phyloP scores from a whole-genome alignment of 2,797 vertebrate genomes.

The Cryptoblepharus egeriae region DNA sequence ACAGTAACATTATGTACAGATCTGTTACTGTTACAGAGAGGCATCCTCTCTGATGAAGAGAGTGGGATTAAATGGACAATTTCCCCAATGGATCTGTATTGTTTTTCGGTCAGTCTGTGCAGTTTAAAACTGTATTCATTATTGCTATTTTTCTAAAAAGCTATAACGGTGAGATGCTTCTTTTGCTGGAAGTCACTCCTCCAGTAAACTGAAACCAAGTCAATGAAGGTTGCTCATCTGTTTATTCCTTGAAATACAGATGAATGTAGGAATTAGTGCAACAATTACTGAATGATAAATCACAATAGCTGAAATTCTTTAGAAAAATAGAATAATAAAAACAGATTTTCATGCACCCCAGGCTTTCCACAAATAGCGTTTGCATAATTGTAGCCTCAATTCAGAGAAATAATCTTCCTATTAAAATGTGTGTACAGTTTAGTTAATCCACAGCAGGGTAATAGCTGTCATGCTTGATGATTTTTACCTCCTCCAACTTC shows the following conservation, averaged over 20 bases:
- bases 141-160: background rate
- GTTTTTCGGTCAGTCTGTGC: background rate
- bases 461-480: constrained; percentile 3
- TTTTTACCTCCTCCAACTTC: background rate
- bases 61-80: too few species aligned
- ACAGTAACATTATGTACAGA: too few species aligned
- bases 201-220: accelerated
- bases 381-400: constrained; percentile 16
- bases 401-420: constrained; percentile 32
- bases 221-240: background rate
- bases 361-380: constrained; percentile 35
- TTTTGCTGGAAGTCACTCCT: constrained; percentile 10
- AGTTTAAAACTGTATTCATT: constrained; percentile 12
- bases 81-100: too few species aligned
- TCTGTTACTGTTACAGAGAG: too few species aligned
- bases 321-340: constrained; percentile 34
- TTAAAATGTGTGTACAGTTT: constrained; percentile 24
- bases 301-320: constrained; percentile 24
- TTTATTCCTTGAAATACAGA: constrained; percentile 8
- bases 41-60: background rate
- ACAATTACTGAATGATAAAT: constrained; percentile 27
- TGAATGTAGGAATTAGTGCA: constrained; percentile 14
- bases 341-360: background rate
- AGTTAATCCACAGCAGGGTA: background rate
- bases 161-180: background rate